Percentiles rank a stretch among this genome's conserved stretches.
phyloP scores from a whole-genome alignment of 2,888 invertebrate species.

The Sphaerophoria rueppellii region DNA sequence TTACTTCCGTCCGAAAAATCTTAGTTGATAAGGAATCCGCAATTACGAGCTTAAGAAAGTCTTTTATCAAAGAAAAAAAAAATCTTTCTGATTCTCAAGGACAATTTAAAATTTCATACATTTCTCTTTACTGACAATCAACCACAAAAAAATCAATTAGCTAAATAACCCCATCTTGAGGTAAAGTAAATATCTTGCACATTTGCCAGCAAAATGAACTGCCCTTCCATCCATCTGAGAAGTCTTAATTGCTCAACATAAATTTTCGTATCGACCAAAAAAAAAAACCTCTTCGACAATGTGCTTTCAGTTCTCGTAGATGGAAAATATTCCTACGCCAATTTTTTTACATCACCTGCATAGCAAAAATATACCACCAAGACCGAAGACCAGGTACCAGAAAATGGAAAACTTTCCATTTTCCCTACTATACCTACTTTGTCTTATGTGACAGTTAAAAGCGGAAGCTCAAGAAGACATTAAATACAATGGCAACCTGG shows the following conservation, averaged over 20 bases:
- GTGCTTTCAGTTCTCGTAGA: background rate
- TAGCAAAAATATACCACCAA: background rate
- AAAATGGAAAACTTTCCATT: constrained; percentile 46
- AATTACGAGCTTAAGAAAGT: no score
- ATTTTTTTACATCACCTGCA: constrained; percentile 31
- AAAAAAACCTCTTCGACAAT: background rate
- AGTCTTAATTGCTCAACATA: constrained; percentile 61
- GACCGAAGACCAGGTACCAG: constrained; percentile 25
- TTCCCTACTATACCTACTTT: constrained; percentile 33
- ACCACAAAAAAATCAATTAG: constrained; percentile 45
- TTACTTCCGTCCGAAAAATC: no score
- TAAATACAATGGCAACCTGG: constrained; percentile 64
- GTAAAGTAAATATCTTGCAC: constrained; percentile 45
- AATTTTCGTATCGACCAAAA: constrained; percentile 54
- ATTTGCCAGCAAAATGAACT: background rate
- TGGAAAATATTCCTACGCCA: constrained; percentile 51
- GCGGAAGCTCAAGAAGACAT: constrained; percentile 67
- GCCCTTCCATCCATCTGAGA: constrained; percentile 41
- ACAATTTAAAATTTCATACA: no score
- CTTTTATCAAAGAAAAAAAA: no score
- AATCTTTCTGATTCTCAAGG: no score
- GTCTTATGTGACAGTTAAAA: constrained; percentile 57
- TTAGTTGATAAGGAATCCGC: no score
- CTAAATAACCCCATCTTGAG: constrained; percentile 12
- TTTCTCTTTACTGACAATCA: background rate